Conservation (phyloP, 2,888 invertebrate genomes). For the Cataglyphis livida region DNA sequence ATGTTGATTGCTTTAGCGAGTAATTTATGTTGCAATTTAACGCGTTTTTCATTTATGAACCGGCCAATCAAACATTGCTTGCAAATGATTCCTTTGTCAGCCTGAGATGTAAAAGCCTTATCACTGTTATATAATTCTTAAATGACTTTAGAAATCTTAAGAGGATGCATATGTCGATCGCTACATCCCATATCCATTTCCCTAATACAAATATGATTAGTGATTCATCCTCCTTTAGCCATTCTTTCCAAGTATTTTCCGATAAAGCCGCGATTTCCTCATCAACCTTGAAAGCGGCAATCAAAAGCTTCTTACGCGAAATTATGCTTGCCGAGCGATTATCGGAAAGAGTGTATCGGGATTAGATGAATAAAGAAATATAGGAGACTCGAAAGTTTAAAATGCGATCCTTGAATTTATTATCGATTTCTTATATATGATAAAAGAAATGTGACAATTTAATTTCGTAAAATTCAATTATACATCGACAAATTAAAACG, state of each 20-base stretch:
- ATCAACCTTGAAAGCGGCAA: not conserved
- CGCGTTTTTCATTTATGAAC: constrained; percentile 3
- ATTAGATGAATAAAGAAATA: no score
- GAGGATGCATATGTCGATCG: not conserved
- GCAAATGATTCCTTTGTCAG: constrained; percentile 3
- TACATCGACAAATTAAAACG: not conserved
- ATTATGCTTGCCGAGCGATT: not conserved
- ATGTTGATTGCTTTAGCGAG: constrained; percentile 18
- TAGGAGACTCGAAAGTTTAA: not conserved
- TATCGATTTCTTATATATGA: not conserved
- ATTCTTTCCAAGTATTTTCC: not conserved
- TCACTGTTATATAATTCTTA: not conserved
- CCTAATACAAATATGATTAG: not conserved
- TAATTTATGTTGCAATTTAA: constrained; percentile 41
- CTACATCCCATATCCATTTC: not conserved
- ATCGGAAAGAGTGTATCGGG: no score
- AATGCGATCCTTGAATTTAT: not conserved
- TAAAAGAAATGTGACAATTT: not conserved
- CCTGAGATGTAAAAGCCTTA: not conserved
- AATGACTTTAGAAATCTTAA: constrained; percentile 8
- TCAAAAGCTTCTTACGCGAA: not conserved
- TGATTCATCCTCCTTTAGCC: not conserved
- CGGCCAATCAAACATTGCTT: not conserved
- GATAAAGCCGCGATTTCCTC: not conserved
- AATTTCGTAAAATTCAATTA: not conserved